Base-by-base conservation (phyloP, 2,888 invertebrate genomes). In the Pseudoips prasinana region DNA sequence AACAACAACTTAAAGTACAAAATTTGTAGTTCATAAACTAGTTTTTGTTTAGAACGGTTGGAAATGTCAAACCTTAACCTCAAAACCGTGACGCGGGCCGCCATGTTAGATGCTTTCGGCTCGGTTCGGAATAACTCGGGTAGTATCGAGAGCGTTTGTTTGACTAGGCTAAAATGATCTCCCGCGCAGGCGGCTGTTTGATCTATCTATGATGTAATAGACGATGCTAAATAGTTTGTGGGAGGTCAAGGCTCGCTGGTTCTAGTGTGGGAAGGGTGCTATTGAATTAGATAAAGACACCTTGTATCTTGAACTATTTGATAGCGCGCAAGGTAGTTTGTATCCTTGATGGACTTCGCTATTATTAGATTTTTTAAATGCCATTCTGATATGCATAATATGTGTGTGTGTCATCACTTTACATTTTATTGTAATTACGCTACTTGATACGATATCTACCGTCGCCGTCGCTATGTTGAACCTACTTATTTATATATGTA, bases 61-160 rank as follows among this genome's bases (percentile, higher is more conserved):
- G 72, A 85, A 86, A 87, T 85, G 82, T 81, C 83, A 86, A 86
- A 85, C 87, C 87, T 87, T 87, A 84, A 88, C 87, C 87, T 88
- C 84, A 84, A 87, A 87, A 86, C 81, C 79, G 74, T 83, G 86
- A 82, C 78, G 80, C 33, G 22, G 57, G 72, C 59, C 73, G 84
- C 84, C 84, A 85, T 84, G 58, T 83, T 85, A 69, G 75, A 56
- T 43, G 45, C 58, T 56, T 68, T 82, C 82, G 83, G 70, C 45
- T 56, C 39, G 56, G 51, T 61, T 85, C 82, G 84, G 66, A 42
- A 42, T 33, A 42, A 57, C 60, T 80, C 80, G 80, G 66, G 22
- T 36, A 33, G 29, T 33, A 42, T 67, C 60, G 61, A 43, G 52
- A 52, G 46, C 52, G 57, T 43, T 58, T 57, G 55, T 22, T 7